Conservation (phyloP, 1,140 invertebrate genomes). For the Zaprionus tsacasi region DNA sequence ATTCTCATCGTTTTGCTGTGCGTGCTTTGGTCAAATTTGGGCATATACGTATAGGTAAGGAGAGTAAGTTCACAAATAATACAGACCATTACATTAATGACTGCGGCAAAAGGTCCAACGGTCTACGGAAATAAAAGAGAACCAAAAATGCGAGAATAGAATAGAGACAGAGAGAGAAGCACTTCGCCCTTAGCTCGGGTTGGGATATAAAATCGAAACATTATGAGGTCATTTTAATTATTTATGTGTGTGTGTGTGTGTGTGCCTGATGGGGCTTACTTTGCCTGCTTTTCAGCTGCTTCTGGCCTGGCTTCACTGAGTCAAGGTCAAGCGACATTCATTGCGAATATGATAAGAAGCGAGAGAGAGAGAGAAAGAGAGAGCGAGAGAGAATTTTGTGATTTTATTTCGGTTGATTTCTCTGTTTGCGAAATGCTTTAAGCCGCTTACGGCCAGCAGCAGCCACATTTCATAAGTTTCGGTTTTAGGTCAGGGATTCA, state of each 20-base stretch:
- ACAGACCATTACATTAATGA: constrained; percentile 77
- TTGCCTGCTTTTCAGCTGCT: constrained; percentile 19
- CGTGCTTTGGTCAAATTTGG: constrained; percentile 3
- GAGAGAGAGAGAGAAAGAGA: constrained; percentile 3
- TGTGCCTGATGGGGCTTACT: constrained; percentile 36
- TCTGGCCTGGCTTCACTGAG: constrained; percentile 21
- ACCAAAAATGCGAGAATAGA: constrained; percentile 11
- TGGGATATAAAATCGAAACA: constrained; percentile 66
- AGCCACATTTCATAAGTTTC: constrained; percentile 35
- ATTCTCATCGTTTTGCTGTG: background rate
- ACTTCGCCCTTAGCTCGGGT: constrained; percentile 2
- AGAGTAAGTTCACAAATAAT: constrained; percentile 61
- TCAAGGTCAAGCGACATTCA: constrained; percentile 51
- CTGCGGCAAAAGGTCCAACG: constrained; percentile 60
- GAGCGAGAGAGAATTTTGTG: constrained; percentile 18
- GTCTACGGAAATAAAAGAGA: constrained; percentile 21
- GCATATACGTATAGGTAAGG: background rate
- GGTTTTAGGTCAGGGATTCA: constrained; percentile 30
- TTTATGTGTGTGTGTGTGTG: constrained; percentile 48
- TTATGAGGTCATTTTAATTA: constrained; percentile 78
- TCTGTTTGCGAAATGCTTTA: constrained; percentile 61
- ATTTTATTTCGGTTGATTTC: constrained; percentile 50
- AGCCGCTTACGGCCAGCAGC: constrained; percentile 28
- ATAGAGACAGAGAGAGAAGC: background rate
- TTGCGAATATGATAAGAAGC: constrained; percentile 28